Base-by-base conservation (phyloP, 1,140 invertebrate species). In the Sycobia sp. region DNA sequence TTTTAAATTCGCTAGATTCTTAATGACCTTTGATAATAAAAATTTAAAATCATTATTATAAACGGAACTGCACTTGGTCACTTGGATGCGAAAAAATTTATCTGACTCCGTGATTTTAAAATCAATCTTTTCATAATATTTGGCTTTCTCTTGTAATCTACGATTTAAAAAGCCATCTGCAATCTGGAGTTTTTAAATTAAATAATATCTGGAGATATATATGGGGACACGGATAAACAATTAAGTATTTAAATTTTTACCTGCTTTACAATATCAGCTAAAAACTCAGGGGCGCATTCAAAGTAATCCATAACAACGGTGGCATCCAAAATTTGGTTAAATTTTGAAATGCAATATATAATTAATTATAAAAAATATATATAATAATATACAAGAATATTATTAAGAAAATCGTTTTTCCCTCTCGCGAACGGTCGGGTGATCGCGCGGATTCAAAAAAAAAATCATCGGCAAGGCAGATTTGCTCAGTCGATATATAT, bases 51-150 rank as follows among this genome's bases (percentile, higher is more conserved):
- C n/a, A 51, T 64, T 8, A 7, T 16, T 11, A 10, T 8, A 20
- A 1, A 23, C 41, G 0, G 18, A 38, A 18, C 39, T 25, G 34
- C 62, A 65, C 27, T 58, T 65, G n/a, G 55, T 65, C 3, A 65
- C 9, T 53, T 43, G 62, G 32, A 59, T 34, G 2, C 0, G 25
- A 14, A 58, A 65, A 46, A 5, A 43, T 8, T 34, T 8, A 1
- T 60, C 50, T 1, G 32, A 0, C 1, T 60, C 39, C 13, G 53
- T 16, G 10, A 62, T 47, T n/a, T 29, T 13, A 38, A 57, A 55
- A 23, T 62, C 58, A 20, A 57, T 53, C 36, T 66, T 66, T 13
- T 16, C 23, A 14, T 62, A 62, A 16, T 13, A 29, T 23, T 51
- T 57, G 18, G n/a, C 13, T 3, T 41, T 49, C 2, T 38, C 13